Conservation (phyloP, 2,113 vertebrate genomes). For the Colius striatus region DNA sequence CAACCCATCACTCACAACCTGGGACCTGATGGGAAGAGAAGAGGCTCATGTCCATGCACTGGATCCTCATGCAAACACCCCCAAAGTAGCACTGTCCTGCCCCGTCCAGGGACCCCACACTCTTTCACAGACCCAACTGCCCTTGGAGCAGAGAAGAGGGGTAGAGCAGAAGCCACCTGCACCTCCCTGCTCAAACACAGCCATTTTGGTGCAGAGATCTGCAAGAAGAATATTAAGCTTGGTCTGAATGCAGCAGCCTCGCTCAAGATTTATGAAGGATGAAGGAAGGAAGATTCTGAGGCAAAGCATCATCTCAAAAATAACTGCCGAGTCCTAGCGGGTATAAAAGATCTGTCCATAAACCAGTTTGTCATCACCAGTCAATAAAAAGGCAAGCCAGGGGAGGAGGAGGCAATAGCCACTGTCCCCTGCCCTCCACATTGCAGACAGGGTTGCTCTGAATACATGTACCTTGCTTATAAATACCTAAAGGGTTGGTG, state of each 20-base stretch:
- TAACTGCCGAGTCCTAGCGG: constrained; percentile 67
- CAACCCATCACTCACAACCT: neutral
- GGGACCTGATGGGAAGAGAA: neutral
- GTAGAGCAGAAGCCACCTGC: neutral
- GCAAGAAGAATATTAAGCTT: constrained; percentile 74
- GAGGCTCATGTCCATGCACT: neutral
- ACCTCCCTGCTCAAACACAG: neutral
- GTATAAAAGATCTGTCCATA: constrained; percentile 69
- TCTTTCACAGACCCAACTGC: neutral
- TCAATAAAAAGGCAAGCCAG: constrained; percentile 54
- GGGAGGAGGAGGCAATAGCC: neutral
- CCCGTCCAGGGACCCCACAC: neutral
- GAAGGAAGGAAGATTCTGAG: constrained; percentile 71
- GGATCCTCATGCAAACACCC: neutral
- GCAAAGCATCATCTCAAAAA: constrained; percentile 70
- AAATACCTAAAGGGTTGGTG: too few relatives aligned
- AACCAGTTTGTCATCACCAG: constrained; percentile 68
- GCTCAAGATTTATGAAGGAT: constrained; percentile 73
- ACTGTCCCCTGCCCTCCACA: neutral
- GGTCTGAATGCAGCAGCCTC: constrained; percentile 69
- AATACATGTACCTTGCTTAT: rapidly evolving
- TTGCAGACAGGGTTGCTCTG: neutral
- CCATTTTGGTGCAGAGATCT: constrained; percentile 74
- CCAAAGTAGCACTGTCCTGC: neutral
- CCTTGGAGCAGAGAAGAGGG: neutral